Evolutionary conservation across 2,113 vertebrate genomes (phyloP), one percentile per base, ranked within the genome.

Genomic region (Hippocampus guttulatus): DNA sequence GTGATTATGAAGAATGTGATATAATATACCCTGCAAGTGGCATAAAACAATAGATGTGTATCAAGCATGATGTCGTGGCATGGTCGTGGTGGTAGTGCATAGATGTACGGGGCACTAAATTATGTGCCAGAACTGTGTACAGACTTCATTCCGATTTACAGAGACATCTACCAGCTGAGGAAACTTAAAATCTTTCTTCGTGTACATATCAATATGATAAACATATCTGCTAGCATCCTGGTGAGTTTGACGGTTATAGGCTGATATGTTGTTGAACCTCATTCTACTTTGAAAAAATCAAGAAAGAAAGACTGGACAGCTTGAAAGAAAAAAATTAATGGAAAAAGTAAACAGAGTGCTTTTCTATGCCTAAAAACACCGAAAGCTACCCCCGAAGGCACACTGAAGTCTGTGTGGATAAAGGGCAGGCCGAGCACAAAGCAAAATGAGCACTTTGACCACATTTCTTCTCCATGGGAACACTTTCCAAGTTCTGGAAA

Each of bases 161-260:
- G 79, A 90, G 67, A 83, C 75, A 47, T 87, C 83, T 87, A 85
- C 76, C 75, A 83, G 83, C 82, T 81, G 82, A 72, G 85, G 78
- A 82, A 67, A 87, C 82, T 72, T 63, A 67, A 77, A 81, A 87
- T 82, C 87, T 87, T 81, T 89, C 88, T 78, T 70, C 78, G 88
- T 69, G 74, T 88, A 87, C 88, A 88, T 92, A 92, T 92, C 91
- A 93, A 92, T 92, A 92, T 93, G 92, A 93, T 93, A 92, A 92
- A 92, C 85, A 80, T 84, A 86, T 92, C 83, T 88, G 87, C 85
- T 71, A 58, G 82, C 76, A 80, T 87, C 84, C 80, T 76, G 84
- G 74, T 77, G 68, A 76, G 65, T 73, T 60, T 61, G 68, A 80
- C 76, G 80, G 72, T 87, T 64, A 67, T 72, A 81, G 85, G 84